A percentile compares a stretch with the other conserved stretches of the same genome.
Evolutionary conservation across 2,797 vertebrate species (phyloP).

Genomic region (Erpetoichthys calabaricus): DNA sequence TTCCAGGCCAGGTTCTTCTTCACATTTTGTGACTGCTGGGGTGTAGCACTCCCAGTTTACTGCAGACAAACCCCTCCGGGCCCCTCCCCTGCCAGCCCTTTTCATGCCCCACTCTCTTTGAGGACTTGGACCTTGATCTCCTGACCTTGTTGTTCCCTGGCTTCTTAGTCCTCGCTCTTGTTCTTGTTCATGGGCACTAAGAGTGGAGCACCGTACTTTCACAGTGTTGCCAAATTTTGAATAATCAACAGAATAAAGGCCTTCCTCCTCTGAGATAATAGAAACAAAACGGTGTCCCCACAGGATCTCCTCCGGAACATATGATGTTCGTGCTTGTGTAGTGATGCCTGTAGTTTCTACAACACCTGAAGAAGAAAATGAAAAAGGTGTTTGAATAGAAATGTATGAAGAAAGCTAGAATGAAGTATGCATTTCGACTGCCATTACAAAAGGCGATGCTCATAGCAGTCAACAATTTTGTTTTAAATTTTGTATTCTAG

Average conservation of each 20-base stretch:
- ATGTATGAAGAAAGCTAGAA: background rate
- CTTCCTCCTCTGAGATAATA: constrained; percentile 22
- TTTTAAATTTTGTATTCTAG: no score
- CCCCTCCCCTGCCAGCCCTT: constrained; percentile 38
- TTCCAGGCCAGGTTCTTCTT: no score
- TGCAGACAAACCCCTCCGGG: constrained; percentile 28
- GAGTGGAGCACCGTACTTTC: no score
- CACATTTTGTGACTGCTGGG: no score
- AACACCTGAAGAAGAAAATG: constrained; percentile 8
- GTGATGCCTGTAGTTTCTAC: constrained; percentile 26
- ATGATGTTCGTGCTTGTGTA: constrained; percentile 24
- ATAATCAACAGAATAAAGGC: constrained; percentile 22
- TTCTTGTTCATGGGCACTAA: constrained; percentile 14
- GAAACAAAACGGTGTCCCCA: constrained; percentile 20
- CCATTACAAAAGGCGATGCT: no score
- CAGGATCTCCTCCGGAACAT: constrained; percentile 21
- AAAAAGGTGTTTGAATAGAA: background rate
- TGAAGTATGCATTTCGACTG: no score
- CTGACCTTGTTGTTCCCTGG: background rate
- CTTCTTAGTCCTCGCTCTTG: constrained; percentile 11
- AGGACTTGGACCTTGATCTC: background rate
- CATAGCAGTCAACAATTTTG: no score
- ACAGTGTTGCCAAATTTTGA: constrained; percentile 26
- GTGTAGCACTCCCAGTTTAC: constrained; percentile 23
- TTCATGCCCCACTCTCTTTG: constrained; percentile 23